phyloP scores from a whole-genome alignment of 2,797 vertebrate genomes.

The Pipistrellus pipistrellus region DNA sequence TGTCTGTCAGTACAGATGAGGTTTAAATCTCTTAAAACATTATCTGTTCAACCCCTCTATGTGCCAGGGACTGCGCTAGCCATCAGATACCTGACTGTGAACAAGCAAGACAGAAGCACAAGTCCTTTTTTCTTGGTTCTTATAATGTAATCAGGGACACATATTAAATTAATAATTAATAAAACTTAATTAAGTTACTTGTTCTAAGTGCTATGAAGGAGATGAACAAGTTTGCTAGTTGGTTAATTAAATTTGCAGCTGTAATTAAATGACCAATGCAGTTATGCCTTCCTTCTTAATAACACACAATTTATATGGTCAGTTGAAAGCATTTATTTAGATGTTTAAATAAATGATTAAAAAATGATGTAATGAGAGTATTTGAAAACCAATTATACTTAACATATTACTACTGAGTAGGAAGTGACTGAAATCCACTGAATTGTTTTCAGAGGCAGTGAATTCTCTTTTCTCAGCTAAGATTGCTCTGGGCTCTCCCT shows the following conservation, averaged over 20 bases:
- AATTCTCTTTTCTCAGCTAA: neutral
- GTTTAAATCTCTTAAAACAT: neutral
- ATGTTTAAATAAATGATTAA: neutral
- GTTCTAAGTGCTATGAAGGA: conserved; percentile 13
- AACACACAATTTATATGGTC: neutral
- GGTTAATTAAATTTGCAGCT: conserved; percentile 69
- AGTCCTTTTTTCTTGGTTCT: neutral
- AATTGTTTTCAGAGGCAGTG: neutral
- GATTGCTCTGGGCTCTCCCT: neutral
- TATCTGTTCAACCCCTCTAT: neutral
- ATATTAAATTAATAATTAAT: conserved; percentile 56
- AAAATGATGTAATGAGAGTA: neutral
- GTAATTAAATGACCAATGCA: conserved; percentile 58
- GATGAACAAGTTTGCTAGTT: conserved; percentile 11
- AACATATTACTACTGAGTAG: neutral
- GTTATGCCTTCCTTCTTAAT: neutral
- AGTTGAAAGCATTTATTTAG: conserved; percentile 27
- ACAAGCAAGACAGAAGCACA: neutral
- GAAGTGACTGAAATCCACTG: neutral
- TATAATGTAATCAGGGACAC: neutral
- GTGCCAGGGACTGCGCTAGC: too few relatives aligned
- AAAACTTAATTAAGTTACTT: conserved; percentile 71
- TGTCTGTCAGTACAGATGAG: neutral
- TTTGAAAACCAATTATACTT: neutral
- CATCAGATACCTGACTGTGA: neutral